Evolutionary conservation across 2,888 invertebrate species (phyloP).

Genomic region (Drosophila anomelani): DNA sequence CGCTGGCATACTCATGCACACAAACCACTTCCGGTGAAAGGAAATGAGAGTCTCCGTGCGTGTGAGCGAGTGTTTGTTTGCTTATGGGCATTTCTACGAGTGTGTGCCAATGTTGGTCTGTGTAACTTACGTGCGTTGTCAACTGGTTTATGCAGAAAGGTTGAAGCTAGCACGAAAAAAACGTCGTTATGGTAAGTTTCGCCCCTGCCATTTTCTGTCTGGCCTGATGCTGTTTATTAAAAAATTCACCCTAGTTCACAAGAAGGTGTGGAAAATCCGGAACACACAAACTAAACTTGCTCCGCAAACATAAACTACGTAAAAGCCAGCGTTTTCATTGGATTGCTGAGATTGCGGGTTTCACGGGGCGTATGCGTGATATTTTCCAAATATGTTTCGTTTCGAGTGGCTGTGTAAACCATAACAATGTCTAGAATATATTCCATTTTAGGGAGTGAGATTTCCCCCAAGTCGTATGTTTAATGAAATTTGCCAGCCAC

Average conservation of each 20-base stretch:
- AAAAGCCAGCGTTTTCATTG: constrained; percentile 6
- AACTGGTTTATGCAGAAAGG: constrained; percentile 27
- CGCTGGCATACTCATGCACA: constrained; percentile 9
- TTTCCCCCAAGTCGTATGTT: not conserved
- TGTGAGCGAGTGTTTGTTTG: constrained; percentile 17
- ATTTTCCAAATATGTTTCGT: not conserved
- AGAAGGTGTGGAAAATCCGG: constrained; percentile 12
- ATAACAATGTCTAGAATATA: not conserved
- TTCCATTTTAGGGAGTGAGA: not conserved
- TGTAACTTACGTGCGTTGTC: constrained; percentile 43
- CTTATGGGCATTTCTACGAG: constrained; percentile 7
- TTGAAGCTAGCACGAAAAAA: not conserved
- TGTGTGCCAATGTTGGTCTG: constrained; percentile 19
- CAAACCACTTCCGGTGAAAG: constrained; percentile 39
- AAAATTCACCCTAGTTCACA: constrained; percentile 28
- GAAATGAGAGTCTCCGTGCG: constrained; percentile 51
- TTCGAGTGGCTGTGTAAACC: not conserved
- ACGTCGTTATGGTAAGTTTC: constrained; percentile 17
- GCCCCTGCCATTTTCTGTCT: not conserved
- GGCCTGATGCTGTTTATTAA: constrained; percentile 34
- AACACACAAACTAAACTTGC: not conserved
- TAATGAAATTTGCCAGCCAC: constrained; percentile 29
- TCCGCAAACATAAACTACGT: not conserved
- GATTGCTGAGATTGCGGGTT: constrained; percentile 15
- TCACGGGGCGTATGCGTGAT: constrained; percentile 6